Base-by-base conservation (phyloP, 2,888 invertebrate species). In the Pterostichus niger region DNA sequence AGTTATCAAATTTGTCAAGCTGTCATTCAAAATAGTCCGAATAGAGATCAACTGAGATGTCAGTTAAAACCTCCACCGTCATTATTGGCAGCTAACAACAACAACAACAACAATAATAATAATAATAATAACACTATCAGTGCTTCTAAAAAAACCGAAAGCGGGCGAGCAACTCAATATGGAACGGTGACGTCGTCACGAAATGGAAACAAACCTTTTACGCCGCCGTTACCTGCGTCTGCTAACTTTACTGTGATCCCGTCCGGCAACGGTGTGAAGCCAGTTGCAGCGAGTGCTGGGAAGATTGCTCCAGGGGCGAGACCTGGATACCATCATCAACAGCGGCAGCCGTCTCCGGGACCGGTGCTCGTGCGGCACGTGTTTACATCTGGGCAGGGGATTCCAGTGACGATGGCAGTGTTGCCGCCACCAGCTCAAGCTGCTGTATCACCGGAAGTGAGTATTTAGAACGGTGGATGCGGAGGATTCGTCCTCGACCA, bases 1-100 rank as follows among this genome's bases (percentile, higher is more conserved):
- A 98, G 98, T 88, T 97, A 98, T 90, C 98, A 98, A 91, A 98
- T 98, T 87, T 97, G 96, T 87, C 96, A 96, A 90, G 96, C 96
- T 59, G 96, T 96, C n/a, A 96, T 98, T 85, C 97, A 97, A 90
- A 97, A 97, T 89, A 98, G 97, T 88, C 97, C 97, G 0, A 97
- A 97, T 90, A 92, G 97, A 15, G 96, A 97, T 88, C 96, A 96
- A 87, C 90, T 97, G 71, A 94, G 96, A 83, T 95, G 95, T 6
- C 97, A 97, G 88, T 90, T 97, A 86, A 95, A 96, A 85, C 97
- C 97, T 59, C 97, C 97, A 11, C 96, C 97, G 2, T 95, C 96
- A 84, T 91, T 96, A 84, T 91, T 96, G 76, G 92, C 93, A 24
- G 86, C 86, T 9, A 85, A 56, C 46, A 87, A 87, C 46, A 88